These are phyloP conservation scores for Scylla paramamosain DNA, from an alignment of 1,140 invertebrate genomes.

Conservation along the genomic window DNA sequence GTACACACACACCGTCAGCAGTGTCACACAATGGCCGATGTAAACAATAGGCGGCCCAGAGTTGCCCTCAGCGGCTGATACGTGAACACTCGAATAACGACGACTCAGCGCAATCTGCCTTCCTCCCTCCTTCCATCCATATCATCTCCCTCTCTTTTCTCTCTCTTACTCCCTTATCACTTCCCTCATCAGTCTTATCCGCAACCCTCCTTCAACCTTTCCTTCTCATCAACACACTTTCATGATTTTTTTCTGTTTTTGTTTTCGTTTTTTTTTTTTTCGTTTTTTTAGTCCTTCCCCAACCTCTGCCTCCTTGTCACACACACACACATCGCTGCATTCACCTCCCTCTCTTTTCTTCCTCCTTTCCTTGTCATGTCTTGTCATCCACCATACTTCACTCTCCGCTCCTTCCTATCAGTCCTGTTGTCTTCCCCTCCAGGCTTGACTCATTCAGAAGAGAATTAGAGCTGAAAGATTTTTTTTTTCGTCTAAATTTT, in stretches of 20 bases:
- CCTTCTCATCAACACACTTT: not conserved
- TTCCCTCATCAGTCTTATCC: too few species aligned
- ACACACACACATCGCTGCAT: not conserved
- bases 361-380: not conserved
- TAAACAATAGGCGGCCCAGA: too few species aligned
- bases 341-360: not conserved
- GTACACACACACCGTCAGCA: not conserved
- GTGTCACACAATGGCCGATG: not conserved
- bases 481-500: too few species aligned
- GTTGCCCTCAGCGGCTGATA: too few species aligned
- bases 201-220: constrained; percentile 42
- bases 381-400: not conserved
- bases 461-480: too few species aligned
- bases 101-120: not conserved
- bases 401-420: not conserved
- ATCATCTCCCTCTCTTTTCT: constrained; percentile 28
- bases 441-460: too few species aligned
- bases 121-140: constrained; percentile 28
- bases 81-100: too few species aligned
- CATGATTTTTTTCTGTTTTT: too few species aligned
- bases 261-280: not conserved
- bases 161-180: constrained; percentile 42
- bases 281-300: not conserved
- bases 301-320: not conserved
- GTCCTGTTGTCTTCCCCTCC: not conserved